phyloP scores from a whole-genome alignment of 2,888 invertebrate species.

The Acrobasis consociella region DNA sequence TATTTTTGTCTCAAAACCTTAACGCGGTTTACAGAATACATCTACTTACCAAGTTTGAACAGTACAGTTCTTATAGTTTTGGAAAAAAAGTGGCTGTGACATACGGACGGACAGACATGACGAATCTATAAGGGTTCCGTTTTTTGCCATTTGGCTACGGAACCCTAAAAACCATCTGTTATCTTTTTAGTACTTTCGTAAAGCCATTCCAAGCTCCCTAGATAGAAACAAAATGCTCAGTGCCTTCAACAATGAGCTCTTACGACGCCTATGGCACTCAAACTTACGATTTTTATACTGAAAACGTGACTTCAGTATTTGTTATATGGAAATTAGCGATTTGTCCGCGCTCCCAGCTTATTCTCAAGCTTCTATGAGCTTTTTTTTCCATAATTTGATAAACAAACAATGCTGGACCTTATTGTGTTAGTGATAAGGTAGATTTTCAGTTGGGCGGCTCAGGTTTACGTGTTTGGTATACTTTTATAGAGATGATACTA shows the following conservation, averaged over 20 bases:
- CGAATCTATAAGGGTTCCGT: too few relatives aligned
- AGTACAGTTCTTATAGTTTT: too few relatives aligned
- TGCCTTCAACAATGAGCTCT: conserved; percentile 19
- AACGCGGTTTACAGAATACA: too few relatives aligned
- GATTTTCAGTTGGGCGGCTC: neutral
- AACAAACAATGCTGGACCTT: neutral
- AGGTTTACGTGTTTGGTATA: neutral
- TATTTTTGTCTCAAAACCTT: too few relatives aligned
- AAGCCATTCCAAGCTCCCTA: neutral
- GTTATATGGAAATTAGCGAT: conserved; percentile 83
- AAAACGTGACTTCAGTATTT: conserved; percentile 81
- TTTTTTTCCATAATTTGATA: conserved; percentile 40
- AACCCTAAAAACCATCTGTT: too few relatives aligned
- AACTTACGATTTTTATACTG: conserved; percentile 72
- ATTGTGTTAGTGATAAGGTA: neutral
- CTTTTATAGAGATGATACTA: conserved; percentile 12
- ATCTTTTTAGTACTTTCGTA: too few relatives aligned
- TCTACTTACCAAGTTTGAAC: too few relatives aligned
- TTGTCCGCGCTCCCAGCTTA: conserved; percentile 62
- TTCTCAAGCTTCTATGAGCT: conserved; percentile 53
- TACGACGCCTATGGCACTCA: conserved; percentile 31
- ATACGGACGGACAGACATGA: too few relatives aligned
- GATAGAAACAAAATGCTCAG: neutral
- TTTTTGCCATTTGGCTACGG: too few relatives aligned
- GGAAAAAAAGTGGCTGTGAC: too few relatives aligned